phyloP scores from a whole-genome alignment of 2,113 vertebrate genomes.

The Ceyx melanurus region DNA sequence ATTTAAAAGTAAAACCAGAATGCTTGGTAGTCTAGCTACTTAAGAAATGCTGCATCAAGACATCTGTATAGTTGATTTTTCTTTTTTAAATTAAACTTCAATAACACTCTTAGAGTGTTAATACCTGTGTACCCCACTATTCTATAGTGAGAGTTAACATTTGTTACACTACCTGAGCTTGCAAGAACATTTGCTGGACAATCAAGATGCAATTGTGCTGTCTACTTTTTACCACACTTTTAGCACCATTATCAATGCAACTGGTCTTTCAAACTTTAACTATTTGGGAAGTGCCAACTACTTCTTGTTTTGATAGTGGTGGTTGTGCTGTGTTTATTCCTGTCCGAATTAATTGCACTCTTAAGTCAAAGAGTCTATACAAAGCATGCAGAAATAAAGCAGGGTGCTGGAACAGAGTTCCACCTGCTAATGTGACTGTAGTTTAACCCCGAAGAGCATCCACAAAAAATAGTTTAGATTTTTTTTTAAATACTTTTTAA shows the following conservation, averaged over 20 bases:
- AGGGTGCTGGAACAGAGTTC: neutral
- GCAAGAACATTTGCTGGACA: neutral
- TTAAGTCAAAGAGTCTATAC: neutral
- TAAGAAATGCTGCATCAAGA: neutral
- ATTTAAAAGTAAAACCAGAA: neutral
- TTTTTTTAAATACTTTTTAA: neutral
- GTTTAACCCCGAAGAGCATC: neutral
- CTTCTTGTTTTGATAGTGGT: neutral
- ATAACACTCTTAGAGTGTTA: neutral
- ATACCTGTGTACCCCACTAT: neutral
- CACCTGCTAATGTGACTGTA: neutral
- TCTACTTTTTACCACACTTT: neutral
- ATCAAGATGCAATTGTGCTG: neutral
- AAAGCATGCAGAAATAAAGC: neutral
- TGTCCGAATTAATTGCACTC: neutral
- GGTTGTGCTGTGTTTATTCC: neutral
- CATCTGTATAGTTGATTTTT: neutral
- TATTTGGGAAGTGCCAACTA: neutral
- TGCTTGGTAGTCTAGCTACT: neutral
- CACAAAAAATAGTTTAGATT: neutral
- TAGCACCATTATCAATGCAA: neutral
- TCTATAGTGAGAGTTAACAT: neutral
- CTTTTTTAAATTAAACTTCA: neutral
- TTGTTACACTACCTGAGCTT: neutral
- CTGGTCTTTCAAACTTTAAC: neutral